phyloP scores from a whole-genome alignment of 2,888 invertebrate species.

The Phaedon cochleariae region DNA sequence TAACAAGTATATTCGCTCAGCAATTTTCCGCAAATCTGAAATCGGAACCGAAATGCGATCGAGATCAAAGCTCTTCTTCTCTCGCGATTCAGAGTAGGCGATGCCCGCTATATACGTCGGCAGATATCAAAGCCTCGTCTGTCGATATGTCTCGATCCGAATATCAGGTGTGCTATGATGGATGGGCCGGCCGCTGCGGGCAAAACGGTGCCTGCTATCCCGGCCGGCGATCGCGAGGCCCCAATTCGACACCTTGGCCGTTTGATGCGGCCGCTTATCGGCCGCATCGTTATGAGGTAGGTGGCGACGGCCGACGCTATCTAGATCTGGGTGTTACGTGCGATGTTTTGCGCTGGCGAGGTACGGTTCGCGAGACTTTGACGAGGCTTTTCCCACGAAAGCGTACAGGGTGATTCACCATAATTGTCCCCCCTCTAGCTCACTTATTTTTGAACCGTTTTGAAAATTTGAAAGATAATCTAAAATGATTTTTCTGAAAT shows the following conservation, averaged over 20 bases:
- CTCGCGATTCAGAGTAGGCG: background rate
- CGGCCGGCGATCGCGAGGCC: constrained; percentile 51
- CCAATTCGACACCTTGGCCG: constrained; percentile 60
- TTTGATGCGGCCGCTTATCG: constrained; percentile 56
- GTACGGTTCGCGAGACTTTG: background rate
- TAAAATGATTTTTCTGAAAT: too few species aligned
- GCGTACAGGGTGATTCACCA: too few species aligned
- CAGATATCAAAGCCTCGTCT: constrained; percentile 50
- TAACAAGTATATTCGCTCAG: background rate
- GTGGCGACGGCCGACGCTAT: constrained; percentile 40
- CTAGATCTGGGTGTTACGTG: background rate
- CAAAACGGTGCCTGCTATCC: constrained; percentile 49
- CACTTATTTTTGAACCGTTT: too few species aligned
- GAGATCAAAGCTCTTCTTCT: background rate
- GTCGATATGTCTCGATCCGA: constrained; percentile 57
- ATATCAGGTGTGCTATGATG: constrained; percentile 59
- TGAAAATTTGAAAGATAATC: too few species aligned
- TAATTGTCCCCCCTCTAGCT: too few species aligned
- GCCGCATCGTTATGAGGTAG: constrained; percentile 57
- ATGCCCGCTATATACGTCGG: constrained; percentile 24
- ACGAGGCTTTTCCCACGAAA: too few species aligned
- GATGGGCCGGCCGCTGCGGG: constrained; percentile 54
- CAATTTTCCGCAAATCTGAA: background rate
- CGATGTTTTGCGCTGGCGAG: background rate
- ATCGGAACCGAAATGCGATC: background rate